Conservation (phyloP, 2,797 vertebrate species). For the Takifugu ocellatus region DNA sequence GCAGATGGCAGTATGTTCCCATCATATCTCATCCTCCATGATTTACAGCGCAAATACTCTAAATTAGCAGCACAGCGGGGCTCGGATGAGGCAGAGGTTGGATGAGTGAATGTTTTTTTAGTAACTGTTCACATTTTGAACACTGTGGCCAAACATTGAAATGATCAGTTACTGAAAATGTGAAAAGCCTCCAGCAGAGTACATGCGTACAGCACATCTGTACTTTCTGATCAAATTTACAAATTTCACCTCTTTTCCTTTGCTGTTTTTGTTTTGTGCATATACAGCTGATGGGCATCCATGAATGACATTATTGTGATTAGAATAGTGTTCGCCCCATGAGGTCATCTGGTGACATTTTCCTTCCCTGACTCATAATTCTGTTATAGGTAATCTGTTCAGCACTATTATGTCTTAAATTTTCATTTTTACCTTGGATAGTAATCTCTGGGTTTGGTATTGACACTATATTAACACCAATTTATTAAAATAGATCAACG, state of each 20-base stretch:
- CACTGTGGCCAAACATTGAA: conserved; percentile 24
- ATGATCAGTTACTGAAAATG: conserved; percentile 4
- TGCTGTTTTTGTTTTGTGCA: conserved; percentile 6
- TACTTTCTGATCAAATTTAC: not conserved
- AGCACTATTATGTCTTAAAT: not conserved
- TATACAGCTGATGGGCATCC: conserved; percentile 6
- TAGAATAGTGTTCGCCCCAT: conserved; percentile 3
- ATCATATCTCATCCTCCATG: conserved; percentile 17
- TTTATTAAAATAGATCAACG: not conserved
- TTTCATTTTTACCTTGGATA: not conserved
- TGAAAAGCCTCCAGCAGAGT: not conserved
- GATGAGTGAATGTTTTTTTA: conserved; percentile 10
- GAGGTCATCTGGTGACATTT: too few relatives aligned
- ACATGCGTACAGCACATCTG: not conserved
- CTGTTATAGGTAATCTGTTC: not conserved
- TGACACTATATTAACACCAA: not conserved
- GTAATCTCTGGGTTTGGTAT: not conserved
- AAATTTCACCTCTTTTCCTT: not conserved
- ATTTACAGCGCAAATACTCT: conserved; percentile 1
- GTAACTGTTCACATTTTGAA: not conserved
- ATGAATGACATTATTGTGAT: conserved; percentile 41
- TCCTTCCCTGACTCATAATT: too few relatives aligned
- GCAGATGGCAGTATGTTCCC: conserved; percentile 75
- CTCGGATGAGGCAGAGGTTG: conserved; percentile 42
- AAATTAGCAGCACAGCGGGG: conserved; percentile 22